Evolutionary conservation across 2,113 vertebrate species (phyloP).

Genomic region (Hylia prasina): DNA sequence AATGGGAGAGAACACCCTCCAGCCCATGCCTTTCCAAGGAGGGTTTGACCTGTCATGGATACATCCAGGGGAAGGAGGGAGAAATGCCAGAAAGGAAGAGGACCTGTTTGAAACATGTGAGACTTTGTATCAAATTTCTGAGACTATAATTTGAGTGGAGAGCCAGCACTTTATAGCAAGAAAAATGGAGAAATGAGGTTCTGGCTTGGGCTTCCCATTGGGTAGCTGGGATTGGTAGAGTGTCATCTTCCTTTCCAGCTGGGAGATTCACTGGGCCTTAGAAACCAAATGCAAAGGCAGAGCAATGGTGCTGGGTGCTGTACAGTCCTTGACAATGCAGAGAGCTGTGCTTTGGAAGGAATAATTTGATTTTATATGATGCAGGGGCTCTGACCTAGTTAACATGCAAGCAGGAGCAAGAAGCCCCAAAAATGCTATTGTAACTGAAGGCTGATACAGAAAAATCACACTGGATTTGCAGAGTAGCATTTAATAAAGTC

Average conservation of each 20-base stretch:
- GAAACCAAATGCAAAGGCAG: background rate
- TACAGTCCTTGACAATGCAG: background rate
- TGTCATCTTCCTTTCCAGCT: background rate
- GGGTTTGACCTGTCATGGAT: background rate
- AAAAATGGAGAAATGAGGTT: background rate
- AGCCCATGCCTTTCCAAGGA: background rate
- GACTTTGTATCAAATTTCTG: background rate
- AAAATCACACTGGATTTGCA: conserved; percentile 6
- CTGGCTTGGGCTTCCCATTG: background rate
- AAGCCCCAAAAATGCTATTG: background rate
- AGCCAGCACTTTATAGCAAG: background rate
- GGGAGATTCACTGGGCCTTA: accelerated
- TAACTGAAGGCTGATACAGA: background rate
- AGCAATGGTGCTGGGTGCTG: background rate
- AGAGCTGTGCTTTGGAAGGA: background rate
- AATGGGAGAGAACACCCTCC: background rate
- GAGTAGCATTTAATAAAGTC: background rate
- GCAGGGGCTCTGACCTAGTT: background rate
- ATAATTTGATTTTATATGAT: background rate
- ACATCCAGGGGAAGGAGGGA: background rate
- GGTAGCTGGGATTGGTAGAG: background rate
- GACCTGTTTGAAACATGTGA: background rate
- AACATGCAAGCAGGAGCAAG: background rate
- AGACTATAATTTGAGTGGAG: background rate
- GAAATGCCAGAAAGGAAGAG: background rate